Evolutionary conservation across 35 echinoderm and acorn worm species (phyloP).

Genomic region (Nesometra sesokonis): DNA sequence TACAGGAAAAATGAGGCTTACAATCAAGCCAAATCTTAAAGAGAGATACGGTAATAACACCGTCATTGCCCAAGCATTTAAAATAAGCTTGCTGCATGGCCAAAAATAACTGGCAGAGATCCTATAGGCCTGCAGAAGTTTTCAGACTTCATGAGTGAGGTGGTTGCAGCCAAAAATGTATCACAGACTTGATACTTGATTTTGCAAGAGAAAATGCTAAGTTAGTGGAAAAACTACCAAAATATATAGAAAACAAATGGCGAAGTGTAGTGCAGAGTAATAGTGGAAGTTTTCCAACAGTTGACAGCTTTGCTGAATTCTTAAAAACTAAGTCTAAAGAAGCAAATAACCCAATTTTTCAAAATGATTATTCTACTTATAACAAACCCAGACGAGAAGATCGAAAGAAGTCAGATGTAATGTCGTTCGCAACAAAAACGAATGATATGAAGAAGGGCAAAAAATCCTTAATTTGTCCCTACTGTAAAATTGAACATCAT

Average conservation of each 20-base stretch:
- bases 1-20: slow-evolving; percentile 19
- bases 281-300: background rate
- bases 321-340: background rate
- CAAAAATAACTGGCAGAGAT: slow-evolving; percentile 1
- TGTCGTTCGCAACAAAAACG: background rate
- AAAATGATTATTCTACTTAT: background rate
- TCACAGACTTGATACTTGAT: background rate
- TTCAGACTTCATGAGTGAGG: slow-evolving; percentile 20
- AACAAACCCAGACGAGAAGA: background rate
- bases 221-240: slow-evolving; percentile 10
- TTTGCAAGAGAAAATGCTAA: slow-evolving; percentile 24
- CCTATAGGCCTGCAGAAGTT: background rate
- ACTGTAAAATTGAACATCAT: slow-evolving; percentile 1
- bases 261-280: background rate
- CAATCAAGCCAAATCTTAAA: background rate
- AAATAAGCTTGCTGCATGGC: slow-evolving; percentile 12
- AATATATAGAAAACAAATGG: slow-evolving; percentile 27
- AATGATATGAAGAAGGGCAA: background rate
- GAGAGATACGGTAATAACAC: slow-evolving; percentile 24
- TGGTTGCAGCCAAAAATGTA: background rate
- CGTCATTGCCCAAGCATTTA: slow-evolving; percentile 10
- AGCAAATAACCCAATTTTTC: slow-evolving; percentile 25
- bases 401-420: background rate
- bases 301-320: slow-evolving; percentile 5
- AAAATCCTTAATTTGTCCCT: background rate